Conservation (phyloP, 1,140 invertebrate species). For the Coelopa frigida region DNA sequence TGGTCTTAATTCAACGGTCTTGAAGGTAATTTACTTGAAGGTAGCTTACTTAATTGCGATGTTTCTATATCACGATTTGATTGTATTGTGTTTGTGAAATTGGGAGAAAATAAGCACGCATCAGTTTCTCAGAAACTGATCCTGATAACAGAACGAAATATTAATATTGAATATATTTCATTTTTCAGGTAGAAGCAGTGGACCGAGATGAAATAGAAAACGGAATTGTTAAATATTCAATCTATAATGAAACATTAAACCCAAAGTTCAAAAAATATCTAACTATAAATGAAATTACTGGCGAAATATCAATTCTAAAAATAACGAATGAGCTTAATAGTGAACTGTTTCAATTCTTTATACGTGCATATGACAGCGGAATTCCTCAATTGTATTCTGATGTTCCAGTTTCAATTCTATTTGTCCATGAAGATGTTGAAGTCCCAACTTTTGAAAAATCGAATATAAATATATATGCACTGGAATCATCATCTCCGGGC, state of each 20-base stretch:
- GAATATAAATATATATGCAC: slow-evolving; percentile 68
- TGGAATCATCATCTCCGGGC: slow-evolving; percentile 66
- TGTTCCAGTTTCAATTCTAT: slow-evolving; percentile 70
- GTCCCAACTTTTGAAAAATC: slow-evolving; percentile 67
- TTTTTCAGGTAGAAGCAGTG: slow-evolving; percentile 50
- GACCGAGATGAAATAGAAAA: slow-evolving; percentile 66
- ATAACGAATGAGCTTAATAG: slow-evolving; percentile 53
- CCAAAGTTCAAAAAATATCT: slow-evolving; percentile 56
- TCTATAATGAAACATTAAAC: slow-evolving; percentile 58
- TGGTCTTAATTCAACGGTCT: slow-evolving; percentile 55
- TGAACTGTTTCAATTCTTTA: slow-evolving; percentile 80
- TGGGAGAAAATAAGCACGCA: too few relatives aligned
- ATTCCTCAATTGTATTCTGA: slow-evolving; percentile 61
- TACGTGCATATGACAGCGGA: slow-evolving; percentile 75
- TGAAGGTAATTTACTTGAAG: too few relatives aligned
- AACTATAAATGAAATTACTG: slow-evolving; percentile 60
- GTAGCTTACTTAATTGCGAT: too few relatives aligned
- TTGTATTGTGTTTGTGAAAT: too few relatives aligned
- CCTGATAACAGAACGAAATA: too few relatives aligned
- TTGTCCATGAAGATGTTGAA: slow-evolving; percentile 61
- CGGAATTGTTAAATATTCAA: slow-evolving; percentile 62
- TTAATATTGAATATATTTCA: too few relatives aligned
- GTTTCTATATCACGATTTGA: too few relatives aligned
- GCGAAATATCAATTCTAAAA: slow-evolving; percentile 58
- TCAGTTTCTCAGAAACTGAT: too few relatives aligned